Evolutionary conservation across 2,113 vertebrate genomes (phyloP), one percentile per base, ranked within the genome.

Genomic region (Aplodontia rufa): DNA sequence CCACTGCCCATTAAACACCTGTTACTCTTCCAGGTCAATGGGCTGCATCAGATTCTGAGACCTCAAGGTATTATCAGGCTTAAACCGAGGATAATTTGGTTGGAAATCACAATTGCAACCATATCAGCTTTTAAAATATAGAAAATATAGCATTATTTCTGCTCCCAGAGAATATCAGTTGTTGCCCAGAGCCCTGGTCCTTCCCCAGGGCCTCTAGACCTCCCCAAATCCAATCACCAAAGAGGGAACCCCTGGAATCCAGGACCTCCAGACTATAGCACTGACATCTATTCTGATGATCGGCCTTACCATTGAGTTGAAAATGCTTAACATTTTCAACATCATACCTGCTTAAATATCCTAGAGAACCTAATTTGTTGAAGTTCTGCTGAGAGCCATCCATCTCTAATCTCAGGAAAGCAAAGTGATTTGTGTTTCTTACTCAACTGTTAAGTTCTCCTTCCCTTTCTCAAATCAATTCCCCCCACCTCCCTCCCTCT

Each of bases 401-500:
- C 47, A 64, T 9, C 62, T 42, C 40, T 51, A 35, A 10, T 91
- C 95, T 94, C 94, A 80, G 68, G 94, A 96, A 97, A 96, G 96
- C 97, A 98, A 97, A 97, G 97, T 40, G 69, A 86, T 93, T n/a
- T 35, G 51, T 95, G 87, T 96, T 93, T 93, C 82, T 95, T 64
- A 37, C 51, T 92, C 55, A 60, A 71, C 60, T 82, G 30, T 88
- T 47, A 40, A 37, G 8, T 74, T 94, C 20, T 87, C 45, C 64
- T 49, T 81, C 47, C 91, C 47, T 87, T 49, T 55, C 40, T 92
- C 91, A 71, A 40, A 55, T 90, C 86, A 17, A 28, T 62, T 74
- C 32, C 10, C 0, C 0, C 49, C 17, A n/a, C 58, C 3, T 26
- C 24, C 40, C 26, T 11, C 20, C 32, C 71, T 47, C 8, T 16